These are phyloP conservation scores for Sigmodon hispidus DNA, from an alignment of 2,113 vertebrate species.

Conservation along the genomic window DNA sequence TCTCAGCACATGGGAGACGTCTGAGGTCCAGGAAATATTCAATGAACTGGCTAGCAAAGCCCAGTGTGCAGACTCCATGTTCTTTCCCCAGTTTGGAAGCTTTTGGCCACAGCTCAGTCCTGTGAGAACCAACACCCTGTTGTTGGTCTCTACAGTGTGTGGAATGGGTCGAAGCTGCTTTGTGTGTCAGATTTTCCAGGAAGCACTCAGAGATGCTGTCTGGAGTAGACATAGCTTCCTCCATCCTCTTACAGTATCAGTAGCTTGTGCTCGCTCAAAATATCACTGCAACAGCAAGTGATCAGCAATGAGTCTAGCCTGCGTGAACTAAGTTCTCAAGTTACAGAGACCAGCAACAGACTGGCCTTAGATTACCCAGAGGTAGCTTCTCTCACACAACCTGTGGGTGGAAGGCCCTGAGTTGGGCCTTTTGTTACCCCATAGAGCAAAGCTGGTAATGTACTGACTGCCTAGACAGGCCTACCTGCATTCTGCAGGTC, in stretches of 20 bases:
- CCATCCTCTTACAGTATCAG: background rate
- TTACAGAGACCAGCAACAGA: background rate
- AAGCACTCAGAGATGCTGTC: background rate
- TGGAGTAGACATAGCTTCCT: background rate
- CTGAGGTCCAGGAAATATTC: background rate
- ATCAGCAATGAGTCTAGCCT: background rate
- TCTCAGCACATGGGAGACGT: background rate
- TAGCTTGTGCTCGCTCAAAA: conserved; percentile 15
- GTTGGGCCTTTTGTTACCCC: too few species aligned
- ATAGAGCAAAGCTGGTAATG: background rate
- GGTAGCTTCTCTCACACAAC: background rate
- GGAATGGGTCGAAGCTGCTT: background rate
- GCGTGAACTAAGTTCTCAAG: conserved; percentile 26
- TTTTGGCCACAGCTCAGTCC: background rate
- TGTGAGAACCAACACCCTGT: accelerated
- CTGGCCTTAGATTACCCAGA: background rate
- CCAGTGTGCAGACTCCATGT: background rate
- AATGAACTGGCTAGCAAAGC: background rate
- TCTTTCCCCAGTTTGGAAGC: background rate
- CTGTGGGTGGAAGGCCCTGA: background rate
- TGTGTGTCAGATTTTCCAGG: background rate
- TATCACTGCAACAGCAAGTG: background rate
- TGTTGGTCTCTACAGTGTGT: background rate
- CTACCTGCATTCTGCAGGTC: background rate
- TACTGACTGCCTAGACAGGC: background rate